Base-by-base conservation (phyloP, 1,140 invertebrate species). In the Pentalonia nigronervosa region DNA sequence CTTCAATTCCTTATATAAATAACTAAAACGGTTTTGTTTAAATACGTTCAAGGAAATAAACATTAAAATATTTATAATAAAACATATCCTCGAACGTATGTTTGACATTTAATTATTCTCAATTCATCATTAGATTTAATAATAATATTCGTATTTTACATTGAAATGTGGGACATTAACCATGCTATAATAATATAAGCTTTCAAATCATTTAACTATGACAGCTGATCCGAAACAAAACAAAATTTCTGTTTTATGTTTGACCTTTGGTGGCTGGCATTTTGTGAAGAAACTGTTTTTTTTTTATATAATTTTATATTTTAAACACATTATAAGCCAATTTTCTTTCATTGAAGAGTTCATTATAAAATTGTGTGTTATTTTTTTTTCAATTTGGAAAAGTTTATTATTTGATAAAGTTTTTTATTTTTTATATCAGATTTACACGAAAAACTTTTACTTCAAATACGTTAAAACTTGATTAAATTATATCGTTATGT, bases 41-140 rank as follows among this genome's bases (percentile, higher is more conserved):
- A 67, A 67, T 67, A n/a, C 60, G 14, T 67, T n/a, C 14, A n/a
- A n/a, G 60, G 17, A 0, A 17, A 41, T 41, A n/a, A 34, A n/a
- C 1, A 30, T 76, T n/a, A 76, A n/a, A 76, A 76, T 76, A 76
- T 67, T 67, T 30, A 67, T n/a, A n/a, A 67, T 67, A 67, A 67
- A 67, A 67, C 25, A 67, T 76, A n/a, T n/a, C 11, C 14, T n/a
- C 14, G 3, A 34, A 34, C 60, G 60, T 76, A 30, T 14, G n/a
- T 76, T n/a, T 76, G 60, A 76, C n/a, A n/a, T 76, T 76, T 76
- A 76, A 76, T 76, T 76, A 76, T 76, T 76, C n/a, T n/a, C 30
- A 76, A n/a, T 76, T 76, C n/a, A 76, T 76, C 60, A n/a, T 76
- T 34, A 76, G n/a, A 76, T 17, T 17, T 34, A 76, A 76, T 76